These are phyloP conservation scores for Enteromius paludinosus DNA, from an alignment of 2,797 vertebrate species.

Conservation along the genomic window DNA sequence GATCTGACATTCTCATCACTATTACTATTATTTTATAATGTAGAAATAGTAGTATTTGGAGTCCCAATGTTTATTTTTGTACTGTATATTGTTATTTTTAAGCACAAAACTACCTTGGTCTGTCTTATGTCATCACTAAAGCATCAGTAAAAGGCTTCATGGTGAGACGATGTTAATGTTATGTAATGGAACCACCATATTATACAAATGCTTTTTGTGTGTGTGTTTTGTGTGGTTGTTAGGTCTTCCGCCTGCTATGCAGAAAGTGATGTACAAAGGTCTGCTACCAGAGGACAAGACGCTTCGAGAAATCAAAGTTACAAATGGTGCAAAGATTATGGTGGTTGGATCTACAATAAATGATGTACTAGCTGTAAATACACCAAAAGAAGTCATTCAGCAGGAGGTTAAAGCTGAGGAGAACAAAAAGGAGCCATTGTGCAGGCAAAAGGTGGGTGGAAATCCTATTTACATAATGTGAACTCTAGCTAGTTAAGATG, in stretches of 20 bases:
- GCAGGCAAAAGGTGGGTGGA: conserved; percentile 93
- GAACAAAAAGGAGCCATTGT: conserved; percentile 96
- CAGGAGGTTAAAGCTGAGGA: conserved; percentile 97
- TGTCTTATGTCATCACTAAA: not conserved
- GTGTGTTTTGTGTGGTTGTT: not conserved
- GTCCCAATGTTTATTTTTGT: too few species aligned
- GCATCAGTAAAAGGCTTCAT: not conserved
- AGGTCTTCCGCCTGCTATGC: conserved; percentile 99
- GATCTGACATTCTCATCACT: too few species aligned
- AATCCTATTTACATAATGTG: not conserved
- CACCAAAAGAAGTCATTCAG: conserved; percentile 94
- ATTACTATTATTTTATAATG: not conserved
- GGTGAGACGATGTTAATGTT: not conserved
- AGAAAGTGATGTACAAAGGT: conserved; percentile 99
- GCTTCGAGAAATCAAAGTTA: conserved; percentile 94
- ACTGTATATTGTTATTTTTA: not conserved
- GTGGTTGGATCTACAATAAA: conserved; percentile 99
- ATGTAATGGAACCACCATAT: not conserved
- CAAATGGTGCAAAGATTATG: conserved; percentile 98
- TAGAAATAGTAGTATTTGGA: too few species aligned
- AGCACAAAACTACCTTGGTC: not conserved
- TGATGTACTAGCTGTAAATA: conserved; percentile 96
- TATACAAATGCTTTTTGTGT: not conserved
- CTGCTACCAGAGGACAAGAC: conserved; percentile 97
- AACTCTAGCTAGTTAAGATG: not conserved